Base-by-base conservation (phyloP, 2,888 invertebrate genomes). In the Pseudanteris insignis region DNA sequence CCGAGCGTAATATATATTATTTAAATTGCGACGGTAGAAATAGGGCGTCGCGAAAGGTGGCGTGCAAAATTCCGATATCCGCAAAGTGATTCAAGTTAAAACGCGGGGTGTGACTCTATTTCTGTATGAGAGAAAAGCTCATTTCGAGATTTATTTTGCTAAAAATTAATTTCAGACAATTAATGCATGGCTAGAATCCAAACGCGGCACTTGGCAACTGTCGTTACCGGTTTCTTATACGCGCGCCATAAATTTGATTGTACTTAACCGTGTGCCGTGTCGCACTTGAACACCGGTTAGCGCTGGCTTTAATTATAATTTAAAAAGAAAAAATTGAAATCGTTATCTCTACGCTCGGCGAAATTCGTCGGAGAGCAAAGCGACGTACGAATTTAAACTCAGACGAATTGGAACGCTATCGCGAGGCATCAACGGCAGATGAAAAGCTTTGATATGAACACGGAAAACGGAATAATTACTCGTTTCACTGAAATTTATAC, bases 81-180 rank as follows among this genome's bases (percentile, higher is more conserved):
- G 4, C 6, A 6, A 18, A n/a, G 26, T n/a, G 26, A n/a, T n/a
- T n/a, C n/a, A n/a, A n/a, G n/a, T n/a, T n/a, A n/a, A n/a, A n/a
- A 6, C 18, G 38, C 15, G 36, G 54, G n/a, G 15, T 10, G 21
- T n/a, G 26, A 8, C 47, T 51, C 62, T 63, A 63, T 65, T 67
- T 65, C 43, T 40, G 43, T 28, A 25, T 15, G 41, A 32, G 15
- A 25, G 57, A 58, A 60, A 54, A 46, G 58, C 51, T 62, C 61
- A 57, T 54, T 63, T 47, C 21, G 51, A 63, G 63, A 65, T 63
- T 66, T 63, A 50, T 63, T 47, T 40, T 38, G n/a, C 55, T 57
- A 68, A 68, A 68, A 68, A 68, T 68, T 65, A 67, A 68, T 65
- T 68, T 64, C 59, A 62, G 66, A 67, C 68, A 68, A 68, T 67